Evolutionary conservation across 2,797 vertebrate species (phyloP).

Genomic region (Bucorvus abyssinicus): DNA sequence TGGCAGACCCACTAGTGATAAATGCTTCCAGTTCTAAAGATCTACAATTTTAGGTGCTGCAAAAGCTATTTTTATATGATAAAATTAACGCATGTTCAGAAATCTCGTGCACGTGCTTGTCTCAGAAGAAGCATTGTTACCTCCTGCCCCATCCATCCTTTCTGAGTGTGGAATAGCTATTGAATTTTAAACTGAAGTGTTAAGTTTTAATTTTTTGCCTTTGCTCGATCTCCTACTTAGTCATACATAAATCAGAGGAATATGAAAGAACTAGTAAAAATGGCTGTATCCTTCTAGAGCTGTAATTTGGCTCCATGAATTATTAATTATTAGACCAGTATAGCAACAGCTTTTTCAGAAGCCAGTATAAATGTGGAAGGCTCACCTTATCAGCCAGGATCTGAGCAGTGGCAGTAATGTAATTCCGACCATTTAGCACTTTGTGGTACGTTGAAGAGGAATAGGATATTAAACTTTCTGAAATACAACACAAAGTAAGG

Average conservation of each 20-base stretch:
- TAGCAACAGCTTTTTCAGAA: slow-evolving; percentile 81
- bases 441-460: slow-evolving; percentile 81
- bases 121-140: background rate
- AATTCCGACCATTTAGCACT: slow-evolving; percentile 89
- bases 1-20: background rate
- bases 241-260: slow-evolving; percentile 84
- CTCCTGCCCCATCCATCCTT: background rate
- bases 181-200: slow-evolving; percentile 65
- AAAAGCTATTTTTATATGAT: background rate
- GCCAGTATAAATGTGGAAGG: slow-evolving; percentile 84
- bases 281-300: slow-evolving; percentile 84
- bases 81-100: background rate
- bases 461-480: slow-evolving; percentile 85
- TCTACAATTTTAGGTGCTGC: background rate
- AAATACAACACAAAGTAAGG: slow-evolving; percentile 79
- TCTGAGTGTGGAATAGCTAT: background rate
- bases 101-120: background rate
- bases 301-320: slow-evolving; percentile 90
- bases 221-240: slow-evolving; percentile 79
- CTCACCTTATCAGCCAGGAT: slow-evolving; percentile 90
- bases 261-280: slow-evolving; percentile 85
- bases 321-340: slow-evolving; percentile 87
- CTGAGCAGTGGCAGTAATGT: slow-evolving; percentile 83
- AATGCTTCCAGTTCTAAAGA: background rate
- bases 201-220: slow-evolving; percentile 75